These are phyloP conservation scores for Notocelia uddmanniana DNA, from an alignment of 2,888 invertebrate genomes.

Conservation along the genomic window DNA sequence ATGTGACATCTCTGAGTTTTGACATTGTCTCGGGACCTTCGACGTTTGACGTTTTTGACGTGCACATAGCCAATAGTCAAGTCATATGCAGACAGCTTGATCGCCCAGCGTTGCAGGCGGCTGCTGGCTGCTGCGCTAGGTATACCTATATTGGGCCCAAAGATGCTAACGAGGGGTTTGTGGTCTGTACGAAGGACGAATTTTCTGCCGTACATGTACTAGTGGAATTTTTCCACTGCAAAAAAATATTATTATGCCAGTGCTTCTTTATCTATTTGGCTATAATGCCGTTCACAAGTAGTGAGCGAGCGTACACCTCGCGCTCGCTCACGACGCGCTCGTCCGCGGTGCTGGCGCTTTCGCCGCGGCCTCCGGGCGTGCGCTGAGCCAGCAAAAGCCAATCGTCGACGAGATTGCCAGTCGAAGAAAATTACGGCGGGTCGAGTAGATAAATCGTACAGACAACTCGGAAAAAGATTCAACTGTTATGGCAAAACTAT, in stretches of 20 bases:
- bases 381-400: neutral
- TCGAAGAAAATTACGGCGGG: neutral
- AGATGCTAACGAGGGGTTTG: slow-evolving; percentile 5
- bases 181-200: slow-evolving; percentile 3
- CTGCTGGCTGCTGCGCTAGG: neutral
- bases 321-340: too few relatives aligned
- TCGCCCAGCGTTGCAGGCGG: slow-evolving; percentile 1
- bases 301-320: neutral
- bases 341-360: neutral
- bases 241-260: neutral
- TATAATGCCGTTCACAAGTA: neutral
- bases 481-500: neutral
- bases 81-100: neutral
- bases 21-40: too few relatives aligned
- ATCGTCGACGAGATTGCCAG: neutral
- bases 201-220: neutral
- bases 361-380: neutral
- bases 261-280: too few relatives aligned
- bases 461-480: slow-evolving; percentile 1
- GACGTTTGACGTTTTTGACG: too few relatives aligned
- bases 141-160: slow-evolving; percentile 2
- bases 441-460: neutral
- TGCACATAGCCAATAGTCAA: too few relatives aligned
- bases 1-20: too few relatives aligned
- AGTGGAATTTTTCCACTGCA: neutral